Evolutionary conservation across 2,888 invertebrate genomes (phyloP), one percentile per base, ranked within the genome.

Genomic region (Lasioglossum vierecki): DNA sequence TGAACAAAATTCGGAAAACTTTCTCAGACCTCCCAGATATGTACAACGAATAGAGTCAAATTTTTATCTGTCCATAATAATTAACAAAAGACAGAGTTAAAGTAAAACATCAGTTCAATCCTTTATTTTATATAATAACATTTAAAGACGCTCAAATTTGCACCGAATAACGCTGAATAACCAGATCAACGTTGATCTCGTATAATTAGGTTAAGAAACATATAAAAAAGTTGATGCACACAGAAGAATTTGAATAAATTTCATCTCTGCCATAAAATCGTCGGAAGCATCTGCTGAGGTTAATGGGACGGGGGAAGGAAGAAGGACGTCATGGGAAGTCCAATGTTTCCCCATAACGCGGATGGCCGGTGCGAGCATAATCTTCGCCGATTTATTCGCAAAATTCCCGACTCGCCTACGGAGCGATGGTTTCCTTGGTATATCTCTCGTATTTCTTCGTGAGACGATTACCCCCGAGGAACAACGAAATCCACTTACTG

Each of bases 401-500:
- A 74, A 66, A 80, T 68, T 80, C 66, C 63, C 13, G 22, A 5
- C 60, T 63, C 22, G 49, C 68, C 60, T 44, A 68, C 13, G 68
- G 76, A 81, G 82, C 79, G 79, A 80, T 68, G n/a, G 39, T n/a
- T 57, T 39, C 63, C 63, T 26, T 46, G 78, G 77, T 39, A 44
- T 30, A 57, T 15, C 2, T 35, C 46, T 66, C 73, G 82, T 83
- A 85, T 80, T 79, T 86, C 83, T 49, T 75, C 72, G 49, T n/a
- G 73, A 66, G 49, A 63, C 85, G 85, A 85, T 86, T 82, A 76
- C 75, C 78, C n/a, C 15, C 26, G 74, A 9, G 78, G 66, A 80
- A 85, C 86, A 83, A 82, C 80, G 85, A 80, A 87, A 85, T 80
- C 85, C 85, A 85, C 86, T 87, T 80, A 78, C 80, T 72, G 72